phyloP scores from a whole-genome alignment of 2,797 vertebrate genomes.

The Dallia pectoralis region DNA sequence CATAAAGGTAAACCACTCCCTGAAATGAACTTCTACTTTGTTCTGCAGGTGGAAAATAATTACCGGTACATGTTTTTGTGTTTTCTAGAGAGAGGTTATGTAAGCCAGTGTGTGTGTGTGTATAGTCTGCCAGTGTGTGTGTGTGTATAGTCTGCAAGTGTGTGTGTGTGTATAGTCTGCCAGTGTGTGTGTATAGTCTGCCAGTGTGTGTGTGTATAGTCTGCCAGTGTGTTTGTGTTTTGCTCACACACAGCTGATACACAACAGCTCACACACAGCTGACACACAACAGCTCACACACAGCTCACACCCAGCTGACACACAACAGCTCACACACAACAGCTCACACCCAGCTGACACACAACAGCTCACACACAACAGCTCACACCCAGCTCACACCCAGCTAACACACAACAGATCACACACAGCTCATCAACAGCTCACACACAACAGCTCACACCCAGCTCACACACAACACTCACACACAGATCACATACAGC shows the following conservation, averaged over 20 bases:
- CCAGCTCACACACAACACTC: no score
- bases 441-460: no score
- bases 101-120: background rate
- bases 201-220: slow-evolving; percentile 32
- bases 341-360: no score
- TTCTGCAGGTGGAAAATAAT: slow-evolving; percentile 15
- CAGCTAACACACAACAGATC: no score
- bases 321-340: no score
- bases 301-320: no score
- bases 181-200: background rate
- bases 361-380: no score
- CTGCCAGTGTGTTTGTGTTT: slow-evolving; percentile 51
- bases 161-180: slow-evolving; percentile 6
- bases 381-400: no score
- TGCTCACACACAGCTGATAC: slow-evolving; percentile 61
- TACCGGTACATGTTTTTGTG: background rate
- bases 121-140: background rate
- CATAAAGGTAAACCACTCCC: slow-evolving; percentile 11
- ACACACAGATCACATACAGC: no score
- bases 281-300: no score
- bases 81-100: no score
- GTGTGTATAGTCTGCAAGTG: background rate
- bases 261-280: slow-evolving; percentile 36
- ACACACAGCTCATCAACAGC: no score
- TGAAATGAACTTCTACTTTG: background rate